Conservation (phyloP, 1,140 invertebrate species). For the Caenorhabditis brenneri region DNA sequence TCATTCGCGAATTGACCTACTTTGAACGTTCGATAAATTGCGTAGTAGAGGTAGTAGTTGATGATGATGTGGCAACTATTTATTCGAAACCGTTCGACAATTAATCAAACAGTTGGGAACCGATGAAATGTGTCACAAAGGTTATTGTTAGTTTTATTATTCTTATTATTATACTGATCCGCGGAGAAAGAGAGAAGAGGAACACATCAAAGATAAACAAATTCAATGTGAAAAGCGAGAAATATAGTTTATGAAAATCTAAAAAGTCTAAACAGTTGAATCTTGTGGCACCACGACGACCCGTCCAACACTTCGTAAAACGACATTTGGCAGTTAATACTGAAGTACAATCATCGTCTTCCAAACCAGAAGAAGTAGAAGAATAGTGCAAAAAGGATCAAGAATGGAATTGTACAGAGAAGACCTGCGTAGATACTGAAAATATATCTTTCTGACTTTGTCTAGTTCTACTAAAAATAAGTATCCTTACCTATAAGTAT, state of each 20-base stretch:
- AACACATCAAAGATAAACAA: slow-evolving; percentile 8
- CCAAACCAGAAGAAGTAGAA: slow-evolving; percentile 30
- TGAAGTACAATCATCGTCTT: background rate
- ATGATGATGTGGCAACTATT: slow-evolving; percentile 8
- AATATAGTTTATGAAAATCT: background rate
- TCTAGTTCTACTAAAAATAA: background rate
- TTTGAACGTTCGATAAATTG: slow-evolving; percentile 1
- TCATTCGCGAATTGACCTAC: slow-evolving; percentile 27
- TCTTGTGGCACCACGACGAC: background rate
- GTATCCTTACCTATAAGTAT: background rate
- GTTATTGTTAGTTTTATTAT: background rate
- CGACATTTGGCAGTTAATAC: background rate
- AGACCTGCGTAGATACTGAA: slow-evolving; percentile 30
- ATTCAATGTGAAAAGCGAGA: background rate
- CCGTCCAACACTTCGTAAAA: background rate
- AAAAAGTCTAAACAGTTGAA: background rate
- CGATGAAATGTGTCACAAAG: background rate
- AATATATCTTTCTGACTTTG: background rate
- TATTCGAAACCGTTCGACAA: slow-evolving; percentile 35
- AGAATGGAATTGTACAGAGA: slow-evolving; percentile 11
- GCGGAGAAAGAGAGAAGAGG: too few species aligned
- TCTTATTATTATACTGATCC: background rate
- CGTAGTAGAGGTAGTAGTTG: background rate
- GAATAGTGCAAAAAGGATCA: slow-evolving; percentile 15
- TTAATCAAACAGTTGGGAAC: slow-evolving; percentile 2